phyloP scores from a whole-genome alignment of 2,797 vertebrate species.

The Enoplosus armatus region DNA sequence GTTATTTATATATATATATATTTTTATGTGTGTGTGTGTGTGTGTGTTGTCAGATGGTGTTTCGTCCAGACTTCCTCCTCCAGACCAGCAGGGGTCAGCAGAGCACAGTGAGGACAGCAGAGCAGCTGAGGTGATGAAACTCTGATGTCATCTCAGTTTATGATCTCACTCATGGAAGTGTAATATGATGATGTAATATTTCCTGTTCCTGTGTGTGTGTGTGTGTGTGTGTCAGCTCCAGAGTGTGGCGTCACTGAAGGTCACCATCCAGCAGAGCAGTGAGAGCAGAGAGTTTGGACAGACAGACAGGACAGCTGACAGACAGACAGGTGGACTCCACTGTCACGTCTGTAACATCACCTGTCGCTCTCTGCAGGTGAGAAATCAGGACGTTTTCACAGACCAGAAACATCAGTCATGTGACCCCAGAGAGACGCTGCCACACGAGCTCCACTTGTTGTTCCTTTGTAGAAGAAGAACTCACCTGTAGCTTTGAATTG shows the following conservation, averaged over 20 bases:
- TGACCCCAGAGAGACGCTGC: too few relatives aligned
- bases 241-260: constrained; percentile 90
- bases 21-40: constrained; percentile 18
- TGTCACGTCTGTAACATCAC: constrained; percentile 91
- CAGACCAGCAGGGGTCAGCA: constrained; percentile 56
- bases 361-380: constrained; percentile 90
- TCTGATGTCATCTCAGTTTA: not conserved
- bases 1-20: too few relatives aligned
- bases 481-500: too few relatives aligned
- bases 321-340: constrained; percentile 82
- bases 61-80: constrained; percentile 14
- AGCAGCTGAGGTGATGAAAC: constrained; percentile 61
- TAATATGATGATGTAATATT: not conserved
- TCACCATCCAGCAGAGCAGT: constrained; percentile 95
- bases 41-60: not conserved
- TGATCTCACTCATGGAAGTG: not conserved
- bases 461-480: too few relatives aligned
- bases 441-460: too few relatives aligned
- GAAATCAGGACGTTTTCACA: not conserved
- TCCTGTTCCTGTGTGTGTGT: constrained; percentile 26
- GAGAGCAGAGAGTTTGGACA: constrained; percentile 92
- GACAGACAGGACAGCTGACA: constrained; percentile 65
- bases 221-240: constrained; percentile 69
- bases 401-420: too few relatives aligned
- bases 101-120: constrained; percentile 56